Base-by-base conservation (phyloP, 2,113 vertebrate species). In the Amphiprion ocellaris region DNA sequence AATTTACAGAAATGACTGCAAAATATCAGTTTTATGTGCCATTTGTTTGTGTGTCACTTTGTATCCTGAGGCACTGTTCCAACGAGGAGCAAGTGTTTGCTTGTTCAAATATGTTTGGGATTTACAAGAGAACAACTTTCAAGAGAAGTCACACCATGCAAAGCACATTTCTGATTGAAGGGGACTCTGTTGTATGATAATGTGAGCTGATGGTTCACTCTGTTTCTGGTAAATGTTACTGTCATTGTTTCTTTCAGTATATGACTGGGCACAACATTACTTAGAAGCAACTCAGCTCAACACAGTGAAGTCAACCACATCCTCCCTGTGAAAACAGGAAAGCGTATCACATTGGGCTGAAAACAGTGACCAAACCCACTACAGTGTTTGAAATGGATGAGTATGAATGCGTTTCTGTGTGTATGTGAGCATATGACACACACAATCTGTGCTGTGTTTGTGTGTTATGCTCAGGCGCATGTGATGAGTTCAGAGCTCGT, bases 281-380 rank as follows among this genome's bases (percentile, higher is more conserved):
- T 75, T 83, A 60, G 73, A 90, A 77, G 67, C 79, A 75, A 79
- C 79, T 83, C 83, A 41, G 46, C 30, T 59, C 73, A 62, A 72
- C 52, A 86, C 83, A 89, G 83, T 87, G 67, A 87, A 85, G 33
- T 78, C 69, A 81, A 92, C 90, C 92, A 93, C 92, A 93, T 91
- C 90, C 88, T 91, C 60, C 73, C 30, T 85, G 77, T 77, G 77
- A 87, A 89, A 90, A 91, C 89, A 92, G 89, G 89, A 91, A 92
- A 83, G 52, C 63, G 52, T 58, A 53, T 74, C 68, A 76, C 19
- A 21, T 30, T 71, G 67, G 64, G 80, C 68, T 80, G 74, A 79
- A 77, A 70, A 78, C 65, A 61, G 73, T 91, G 90, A 87, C 90
- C 90, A 85, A 89, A 83, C 84, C 85, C 82, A 46, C 75, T 79